These are phyloP conservation scores for Sisyra nigra DNA, from an alignment of 2,888 invertebrate species.

Conservation along the genomic window DNA sequence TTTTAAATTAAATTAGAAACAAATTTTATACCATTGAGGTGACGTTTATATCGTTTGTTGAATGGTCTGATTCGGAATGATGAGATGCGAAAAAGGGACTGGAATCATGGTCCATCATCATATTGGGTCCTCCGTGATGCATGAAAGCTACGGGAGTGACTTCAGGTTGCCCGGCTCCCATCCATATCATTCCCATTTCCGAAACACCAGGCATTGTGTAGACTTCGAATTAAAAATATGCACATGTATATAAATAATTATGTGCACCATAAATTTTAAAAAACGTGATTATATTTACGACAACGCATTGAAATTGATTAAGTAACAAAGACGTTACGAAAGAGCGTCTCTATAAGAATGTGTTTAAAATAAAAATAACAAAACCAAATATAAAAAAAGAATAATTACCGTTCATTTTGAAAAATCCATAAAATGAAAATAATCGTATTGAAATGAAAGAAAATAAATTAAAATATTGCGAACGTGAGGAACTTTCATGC, in stretches of 20 bases:
- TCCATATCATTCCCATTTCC: conserved; percentile 51
- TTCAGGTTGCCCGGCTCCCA: conserved; percentile 38
- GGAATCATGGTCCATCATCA: conserved; percentile 27
- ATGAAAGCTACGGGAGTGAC: conserved; percentile 29
- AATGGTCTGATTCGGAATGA: conserved; percentile 28
- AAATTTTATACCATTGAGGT: too few species aligned
- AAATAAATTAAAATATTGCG: too few species aligned
- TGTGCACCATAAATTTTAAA: background rate
- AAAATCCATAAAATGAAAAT: too few species aligned
- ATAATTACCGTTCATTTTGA: too few species aligned
- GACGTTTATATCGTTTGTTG: conserved; percentile 31
- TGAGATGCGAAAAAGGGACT: conserved; percentile 28
- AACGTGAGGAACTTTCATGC: too few species aligned
- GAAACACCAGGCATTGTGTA: conserved; percentile 36
- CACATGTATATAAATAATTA: too few species aligned
- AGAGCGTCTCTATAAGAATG: too few species aligned
- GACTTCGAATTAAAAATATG: conserved; percentile 17
- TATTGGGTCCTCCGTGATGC: conserved; percentile 22
- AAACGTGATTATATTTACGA: background rate
- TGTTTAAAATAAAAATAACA: too few species aligned
- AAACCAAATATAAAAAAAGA: too few species aligned
- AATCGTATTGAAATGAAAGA: too few species aligned
- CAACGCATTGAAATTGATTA: background rate
- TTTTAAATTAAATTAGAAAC: too few species aligned
- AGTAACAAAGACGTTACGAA: too few species aligned